phyloP scores from a whole-genome alignment of 1,140 invertebrate genomes.

The Saxidomus purpurata region DNA sequence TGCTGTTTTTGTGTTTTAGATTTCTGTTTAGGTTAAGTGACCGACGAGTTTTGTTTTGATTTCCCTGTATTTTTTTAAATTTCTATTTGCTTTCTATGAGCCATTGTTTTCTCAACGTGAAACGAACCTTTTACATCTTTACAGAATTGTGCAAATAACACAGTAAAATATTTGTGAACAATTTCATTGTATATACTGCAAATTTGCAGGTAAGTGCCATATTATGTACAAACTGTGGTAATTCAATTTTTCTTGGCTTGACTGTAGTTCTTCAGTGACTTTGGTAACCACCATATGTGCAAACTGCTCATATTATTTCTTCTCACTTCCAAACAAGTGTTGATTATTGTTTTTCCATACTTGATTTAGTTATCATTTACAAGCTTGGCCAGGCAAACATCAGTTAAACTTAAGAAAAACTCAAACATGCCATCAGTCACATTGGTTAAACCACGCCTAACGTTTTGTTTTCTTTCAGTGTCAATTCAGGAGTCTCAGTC shows the following conservation, averaged over 20 bases:
- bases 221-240: not conserved
- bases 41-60: not conserved
- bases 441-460: not conserved
- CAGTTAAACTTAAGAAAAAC: not conserved
- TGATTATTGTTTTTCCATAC: not conserved
- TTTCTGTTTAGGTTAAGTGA: not conserved
- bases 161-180: not conserved
- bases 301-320: not conserved
- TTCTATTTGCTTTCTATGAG: slow-evolving; percentile 40
- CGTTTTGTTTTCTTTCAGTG: not conserved
- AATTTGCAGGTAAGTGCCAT: not conserved
- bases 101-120: slow-evolving; percentile 33
- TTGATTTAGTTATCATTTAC: not conserved
- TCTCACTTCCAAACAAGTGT: not conserved
- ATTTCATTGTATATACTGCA: slow-evolving; percentile 3
- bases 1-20: not conserved
- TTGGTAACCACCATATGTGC: not conserved
- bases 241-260: not conserved
- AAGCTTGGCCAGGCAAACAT: not conserved
- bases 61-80: not conserved
- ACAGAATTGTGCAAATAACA: slow-evolving; percentile 22
- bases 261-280: not conserved
- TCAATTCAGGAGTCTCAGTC: not conserved
- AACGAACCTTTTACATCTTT: slow-evolving; percentile 19
- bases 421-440: not conserved